phyloP scores from a whole-genome alignment of 1,140 invertebrate genomes.

The Drosophila ambigua region DNA sequence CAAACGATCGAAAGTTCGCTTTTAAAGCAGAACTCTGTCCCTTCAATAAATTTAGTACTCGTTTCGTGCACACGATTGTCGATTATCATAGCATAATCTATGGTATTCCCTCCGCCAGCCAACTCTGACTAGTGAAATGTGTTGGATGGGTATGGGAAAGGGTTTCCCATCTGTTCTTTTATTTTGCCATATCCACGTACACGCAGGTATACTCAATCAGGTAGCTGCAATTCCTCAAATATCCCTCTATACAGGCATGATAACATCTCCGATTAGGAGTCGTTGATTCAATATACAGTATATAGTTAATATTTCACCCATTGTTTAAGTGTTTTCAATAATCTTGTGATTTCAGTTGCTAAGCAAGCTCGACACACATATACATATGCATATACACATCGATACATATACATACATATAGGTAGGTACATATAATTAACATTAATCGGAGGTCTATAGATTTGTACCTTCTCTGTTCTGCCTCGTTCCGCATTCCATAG shows the following conservation, averaged over 20 bases:
- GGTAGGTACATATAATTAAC: neutral
- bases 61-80: constrained; percentile 41
- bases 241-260: too few species aligned
- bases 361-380: constrained; percentile 5
- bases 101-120: neutral
- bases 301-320: constrained; percentile 39
- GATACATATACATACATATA: too few species aligned
- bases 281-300: constrained; percentile 13
- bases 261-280: neutral
- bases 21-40: constrained; percentile 36
- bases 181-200: neutral
- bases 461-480: constrained; percentile 40
- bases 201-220: neutral
- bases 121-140: constrained; percentile 10
- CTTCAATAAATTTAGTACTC: constrained; percentile 14
- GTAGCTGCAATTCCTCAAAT: neutral
- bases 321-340: constrained; percentile 2
- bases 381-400: too few species aligned
- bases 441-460: constrained; percentile 33
- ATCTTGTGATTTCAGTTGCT: constrained; percentile 18
- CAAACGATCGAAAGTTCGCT: constrained; percentile 27
- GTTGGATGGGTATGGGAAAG: neutral
- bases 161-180: too few species aligned
- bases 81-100: constrained; percentile 51
- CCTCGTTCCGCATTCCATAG: neutral